Evolutionary conservation across 2,113 vertebrate genomes (phyloP), one percentile per base, ranked within the genome.

Genomic region (Erythrolamprus reginae): DNA sequence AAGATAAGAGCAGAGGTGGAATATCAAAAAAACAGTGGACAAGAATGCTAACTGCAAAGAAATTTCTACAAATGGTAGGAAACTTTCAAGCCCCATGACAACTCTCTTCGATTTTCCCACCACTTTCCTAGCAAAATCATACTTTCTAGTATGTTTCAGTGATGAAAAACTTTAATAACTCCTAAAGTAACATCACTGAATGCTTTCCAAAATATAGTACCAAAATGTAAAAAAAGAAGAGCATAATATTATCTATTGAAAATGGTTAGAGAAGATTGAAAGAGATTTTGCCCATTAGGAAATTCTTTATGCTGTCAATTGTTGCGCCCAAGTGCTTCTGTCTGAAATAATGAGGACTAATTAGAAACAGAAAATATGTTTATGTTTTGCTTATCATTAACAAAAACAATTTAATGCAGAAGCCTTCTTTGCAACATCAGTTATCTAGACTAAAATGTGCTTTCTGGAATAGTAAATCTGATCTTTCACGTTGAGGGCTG

Each of bases 321-420:
- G 96, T 87, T 93, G 93, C 86, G 88, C 95, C 84, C 90, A 42
- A 58, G 94, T 42, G 94, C 87, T 93, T 21, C 93, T 92, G 95
- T 92, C 92, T 93, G 89, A 91, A 86, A 95, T 95, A 95, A 95
- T 95, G 92, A 94, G 84, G 47, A 89, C 88, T 96, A 96, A 96
- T 96, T 93, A 96, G 92, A 96, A 94, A 92, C 95, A 96, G 96
- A 96, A 92, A 89, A 87, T 13, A 61, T 90, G 87, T 94, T 93
- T 92, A 95, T 90, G 92, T 42, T 87, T n/a, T 91, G 91, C 94
- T 96, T 95, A 93, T 93, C 92, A 89, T 89, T 92, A 94, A 38
- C 89, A 93, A 90, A 92, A n/a, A 50, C 17, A 53, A 92, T 56
- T 89, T 89, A 94, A 83, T 82, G 21, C 91, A 87, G 38, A 92